A percentile compares a stretch with the other conserved stretches of the same genome.
phyloP scores from a whole-genome alignment of 2,113 vertebrate species.

The Chloropsis cyanopogon region DNA sequence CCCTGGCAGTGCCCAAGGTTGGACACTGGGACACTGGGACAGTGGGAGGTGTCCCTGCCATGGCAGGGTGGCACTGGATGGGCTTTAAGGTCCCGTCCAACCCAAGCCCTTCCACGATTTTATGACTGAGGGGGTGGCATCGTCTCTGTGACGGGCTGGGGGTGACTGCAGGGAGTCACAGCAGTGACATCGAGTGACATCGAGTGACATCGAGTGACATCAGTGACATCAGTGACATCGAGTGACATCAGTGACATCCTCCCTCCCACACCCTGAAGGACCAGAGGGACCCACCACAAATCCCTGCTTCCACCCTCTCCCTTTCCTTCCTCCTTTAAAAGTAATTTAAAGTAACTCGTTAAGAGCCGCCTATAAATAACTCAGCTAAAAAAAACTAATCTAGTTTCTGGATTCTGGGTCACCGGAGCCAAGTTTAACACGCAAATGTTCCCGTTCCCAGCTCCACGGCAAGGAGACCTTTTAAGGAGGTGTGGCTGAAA shows the following conservation, averaged over 20 bases:
- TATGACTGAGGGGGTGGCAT: neutral
- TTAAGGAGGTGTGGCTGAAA: neutral
- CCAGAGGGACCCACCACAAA: neutral
- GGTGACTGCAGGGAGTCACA: neutral
- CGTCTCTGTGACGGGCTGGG: too few species aligned
- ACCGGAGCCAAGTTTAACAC: slow-evolving; percentile 3
- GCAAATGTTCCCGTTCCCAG: slow-evolving; percentile 18
- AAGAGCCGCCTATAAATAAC: slow-evolving; percentile 61
- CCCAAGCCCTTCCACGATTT: neutral
- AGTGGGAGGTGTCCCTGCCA: neutral
- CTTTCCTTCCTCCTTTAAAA: neutral
- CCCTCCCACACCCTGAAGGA: neutral
- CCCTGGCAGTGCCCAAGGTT: neutral
- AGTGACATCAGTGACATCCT: neutral
- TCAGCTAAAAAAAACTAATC: neutral
- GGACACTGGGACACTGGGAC: rapidly evolving
- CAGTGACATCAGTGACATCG: neutral
- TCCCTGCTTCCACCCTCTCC: neutral
- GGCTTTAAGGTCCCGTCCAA: rapidly evolving
- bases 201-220: too few species aligned
- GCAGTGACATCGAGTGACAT: too few species aligned
- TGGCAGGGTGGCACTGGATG: neutral
- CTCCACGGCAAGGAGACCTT: neutral
- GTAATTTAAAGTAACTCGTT: slow-evolving; percentile 42
- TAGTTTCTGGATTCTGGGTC: slow-evolving; percentile 29